A percentile compares a stretch with the other conserved stretches of the same genome.
These are phyloP conservation scores for Coenonympha glycerion DNA, from an alignment of 2,888 invertebrate genomes.

Conservation along the genomic window DNA sequence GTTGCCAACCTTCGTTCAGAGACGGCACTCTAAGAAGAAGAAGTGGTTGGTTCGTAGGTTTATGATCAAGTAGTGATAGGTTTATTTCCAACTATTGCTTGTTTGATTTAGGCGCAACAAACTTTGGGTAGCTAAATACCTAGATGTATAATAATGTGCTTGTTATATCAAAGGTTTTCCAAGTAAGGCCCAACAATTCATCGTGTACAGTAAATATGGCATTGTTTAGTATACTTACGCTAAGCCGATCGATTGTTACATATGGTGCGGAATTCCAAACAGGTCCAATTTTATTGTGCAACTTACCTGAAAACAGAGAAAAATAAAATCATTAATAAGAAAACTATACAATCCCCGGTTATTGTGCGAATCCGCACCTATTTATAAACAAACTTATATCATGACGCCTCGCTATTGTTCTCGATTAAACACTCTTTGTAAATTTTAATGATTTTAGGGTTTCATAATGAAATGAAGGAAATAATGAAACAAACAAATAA, in stretches of 20 bases:
- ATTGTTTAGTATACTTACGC: constrained; percentile 18
- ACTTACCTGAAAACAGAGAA: constrained; percentile 66
- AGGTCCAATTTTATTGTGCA: constrained; percentile 45
- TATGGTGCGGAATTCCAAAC: constrained; percentile 38
- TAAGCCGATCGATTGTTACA: constrained; percentile 13
- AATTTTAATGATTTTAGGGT: constrained; percentile 8
- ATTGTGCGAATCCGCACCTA: constrained; percentile 41
- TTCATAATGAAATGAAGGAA: background rate
- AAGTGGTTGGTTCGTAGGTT: too few relatives aligned
- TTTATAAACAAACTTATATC: constrained; percentile 39
- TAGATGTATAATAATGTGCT: constrained; percentile 2
- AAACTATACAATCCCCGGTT: constrained; percentile 43
- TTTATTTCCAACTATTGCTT: too few relatives aligned
- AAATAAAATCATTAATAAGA: constrained; percentile 44
- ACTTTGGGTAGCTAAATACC: background rate
- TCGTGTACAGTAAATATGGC: constrained; percentile 14
- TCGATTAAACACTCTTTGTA: constrained; percentile 1
- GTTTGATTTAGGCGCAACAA: too few relatives aligned
- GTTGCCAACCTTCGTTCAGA: too few relatives aligned
- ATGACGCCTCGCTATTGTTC: constrained; percentile 27
- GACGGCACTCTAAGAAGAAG: too few relatives aligned
- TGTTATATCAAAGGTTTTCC: constrained; percentile 8
- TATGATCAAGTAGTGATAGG: too few relatives aligned
- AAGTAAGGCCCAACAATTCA: constrained; percentile 15
- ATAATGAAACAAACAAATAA: too few relatives aligned